A percentile compares a stretch with the other conserved stretches of the same genome.
phyloP scores from a whole-genome alignment of 2,797 vertebrate species.

The Molossus alvarezi region DNA sequence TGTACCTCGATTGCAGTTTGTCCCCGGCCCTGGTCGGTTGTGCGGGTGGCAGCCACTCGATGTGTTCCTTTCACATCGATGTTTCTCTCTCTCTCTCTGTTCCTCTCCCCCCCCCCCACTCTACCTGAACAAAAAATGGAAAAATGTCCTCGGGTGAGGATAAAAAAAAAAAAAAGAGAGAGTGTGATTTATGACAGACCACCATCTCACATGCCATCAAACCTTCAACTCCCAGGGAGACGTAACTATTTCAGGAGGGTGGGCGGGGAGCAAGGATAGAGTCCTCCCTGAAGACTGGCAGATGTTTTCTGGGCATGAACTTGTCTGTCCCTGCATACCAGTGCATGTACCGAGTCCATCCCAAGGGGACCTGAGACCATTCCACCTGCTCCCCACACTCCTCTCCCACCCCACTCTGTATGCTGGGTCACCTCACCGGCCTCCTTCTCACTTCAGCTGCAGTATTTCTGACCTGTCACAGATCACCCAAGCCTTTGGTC shows the following conservation, averaged over 20 bases:
- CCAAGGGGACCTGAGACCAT: not conserved
- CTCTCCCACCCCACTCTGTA: not conserved
- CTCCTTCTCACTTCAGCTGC: not conserved
- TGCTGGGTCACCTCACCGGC: not conserved
- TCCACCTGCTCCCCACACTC: not conserved
- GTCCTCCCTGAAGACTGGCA: not conserved
- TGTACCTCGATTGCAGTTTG: too few species aligned
- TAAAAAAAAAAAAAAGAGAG: not conserved
- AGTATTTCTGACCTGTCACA: not conserved
- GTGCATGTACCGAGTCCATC: not conserved
- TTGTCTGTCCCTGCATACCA: constrained; percentile 14
- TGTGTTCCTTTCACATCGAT: too few species aligned
- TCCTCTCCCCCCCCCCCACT: too few species aligned
- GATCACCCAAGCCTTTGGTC: not conserved
- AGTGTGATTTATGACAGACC: not conserved
- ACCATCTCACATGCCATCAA: not conserved
- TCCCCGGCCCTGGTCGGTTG: too few species aligned
- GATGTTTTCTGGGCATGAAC: not conserved
- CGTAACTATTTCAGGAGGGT: not conserved
- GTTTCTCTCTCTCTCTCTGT: too few species aligned
- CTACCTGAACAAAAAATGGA: too few species aligned
- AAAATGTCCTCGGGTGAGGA: too few species aligned
- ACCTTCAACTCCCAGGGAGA: not conserved
- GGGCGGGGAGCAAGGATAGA: not conserved
- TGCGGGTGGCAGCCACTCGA: too few species aligned